Conservation (phyloP, 2,797 vertebrate species). For the Lutjanus campechanus region DNA sequence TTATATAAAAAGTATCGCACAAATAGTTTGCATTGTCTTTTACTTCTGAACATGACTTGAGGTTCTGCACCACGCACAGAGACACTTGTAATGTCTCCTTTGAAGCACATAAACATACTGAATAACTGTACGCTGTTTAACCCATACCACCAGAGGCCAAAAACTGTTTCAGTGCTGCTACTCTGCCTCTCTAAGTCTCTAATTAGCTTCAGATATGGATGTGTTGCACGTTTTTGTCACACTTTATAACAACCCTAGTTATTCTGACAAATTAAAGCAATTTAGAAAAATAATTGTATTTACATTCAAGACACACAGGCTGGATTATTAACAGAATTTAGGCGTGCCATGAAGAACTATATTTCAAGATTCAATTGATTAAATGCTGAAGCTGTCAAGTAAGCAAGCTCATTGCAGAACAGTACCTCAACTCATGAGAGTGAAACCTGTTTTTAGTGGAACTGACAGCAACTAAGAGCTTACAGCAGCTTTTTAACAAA, state of each 20-base stretch:
- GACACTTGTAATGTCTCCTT: background rate
- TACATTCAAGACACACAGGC: no score
- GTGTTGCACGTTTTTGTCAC: background rate
- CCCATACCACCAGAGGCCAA: background rate
- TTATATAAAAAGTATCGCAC: background rate
- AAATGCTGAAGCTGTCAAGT: background rate
- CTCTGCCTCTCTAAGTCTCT: background rate
- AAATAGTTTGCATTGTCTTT: background rate
- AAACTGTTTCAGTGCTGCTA: background rate
- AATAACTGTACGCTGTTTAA: background rate
- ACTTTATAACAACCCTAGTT: no score
- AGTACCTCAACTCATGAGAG: background rate
- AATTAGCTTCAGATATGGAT: background rate
- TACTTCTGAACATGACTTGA: background rate
- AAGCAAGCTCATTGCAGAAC: background rate
- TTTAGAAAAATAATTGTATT: background rate
- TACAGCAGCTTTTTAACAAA: background rate
- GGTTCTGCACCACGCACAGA: conserved; percentile 8
- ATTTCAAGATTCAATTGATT: background rate
- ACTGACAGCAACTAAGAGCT: background rate
- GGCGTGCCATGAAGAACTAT: no score
- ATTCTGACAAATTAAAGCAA: no score
- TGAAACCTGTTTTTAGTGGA: background rate
- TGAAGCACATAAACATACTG: background rate
- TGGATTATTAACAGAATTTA: background rate